Evolutionary conservation across 2,888 invertebrate genomes (phyloP), one percentile per base, ranked within the genome.

Genomic region (Watsonalla binaria): DNA sequence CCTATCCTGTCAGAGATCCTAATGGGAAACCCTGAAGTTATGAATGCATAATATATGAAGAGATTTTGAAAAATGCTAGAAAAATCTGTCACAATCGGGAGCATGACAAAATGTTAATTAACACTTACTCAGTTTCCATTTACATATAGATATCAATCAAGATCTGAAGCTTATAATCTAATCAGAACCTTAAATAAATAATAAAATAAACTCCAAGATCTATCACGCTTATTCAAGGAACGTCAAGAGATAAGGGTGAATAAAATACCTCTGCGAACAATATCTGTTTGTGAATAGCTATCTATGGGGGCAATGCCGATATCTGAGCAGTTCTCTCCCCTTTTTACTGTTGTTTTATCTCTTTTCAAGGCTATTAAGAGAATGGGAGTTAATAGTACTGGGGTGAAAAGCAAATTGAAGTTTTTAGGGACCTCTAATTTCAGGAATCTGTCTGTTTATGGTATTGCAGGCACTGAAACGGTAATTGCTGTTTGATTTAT

Each of bases 301-400:
- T 64, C 61, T 61, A 61, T 62, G 53, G 60, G 35, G 58, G 61
- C 63, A 68, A 68, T 61, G 56, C 60, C 61, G 58, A 68, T 69
- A 59, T 54, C 56, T 57, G 55, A 60, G 58, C 59, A 57, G 56
- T 53, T 46, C 55, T 57, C 54, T 56, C 54, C 55, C 54, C 54
- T 50, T 71, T 75, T 77, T 73, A 78, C 60, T 70, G 72, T 71
- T 70, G 67, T 80, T 81, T 80, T 78, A 80, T 76, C 67, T 69
- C 68, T 70, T 72, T 64, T 55, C 45, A 6, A 56, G 46, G 63
- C 72, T 72, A 72, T 76, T 76, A 74, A 65, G 66, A 54, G 63
- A 66, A 58, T 58, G 61, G 59, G 60, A 65, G 65, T 59, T 60
- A 54, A 61, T 61, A 56, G 56, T 48, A 53, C 49, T 52, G 54